Evolutionary conservation across 2,113 vertebrate genomes (phyloP).

Genomic region (Benitochromis conjunctus): DNA sequence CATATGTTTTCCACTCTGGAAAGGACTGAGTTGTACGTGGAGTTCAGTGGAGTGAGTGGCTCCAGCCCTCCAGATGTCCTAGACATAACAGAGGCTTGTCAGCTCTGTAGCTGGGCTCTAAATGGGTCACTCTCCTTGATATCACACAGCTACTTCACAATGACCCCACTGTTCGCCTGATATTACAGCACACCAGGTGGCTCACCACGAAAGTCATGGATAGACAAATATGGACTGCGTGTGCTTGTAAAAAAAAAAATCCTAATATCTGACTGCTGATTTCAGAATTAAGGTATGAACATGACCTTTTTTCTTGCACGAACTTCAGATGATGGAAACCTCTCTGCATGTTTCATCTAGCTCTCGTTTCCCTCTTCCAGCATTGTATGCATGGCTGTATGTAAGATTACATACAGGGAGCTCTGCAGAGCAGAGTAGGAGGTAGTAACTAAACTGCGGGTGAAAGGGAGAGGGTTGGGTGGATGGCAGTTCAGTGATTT

Average conservation of each 20-base stretch:
- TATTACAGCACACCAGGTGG: conserved; percentile 74
- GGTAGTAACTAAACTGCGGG: conserved; percentile 7
- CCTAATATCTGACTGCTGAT: background rate
- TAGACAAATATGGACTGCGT: conserved; percentile 53
- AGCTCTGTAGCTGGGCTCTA: conserved; percentile 58
- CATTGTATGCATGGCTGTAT: background rate
- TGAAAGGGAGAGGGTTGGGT: background rate
- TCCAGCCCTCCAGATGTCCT: conserved; percentile 60
- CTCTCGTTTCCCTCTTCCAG: background rate
- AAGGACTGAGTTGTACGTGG: conserved; percentile 3
- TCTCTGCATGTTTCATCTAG: conserved; percentile 25
- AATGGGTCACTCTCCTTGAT: conserved; percentile 71
- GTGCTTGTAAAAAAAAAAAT: conserved; percentile 22
- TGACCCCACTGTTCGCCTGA: conserved; percentile 71
- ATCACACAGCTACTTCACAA: conserved; percentile 70
- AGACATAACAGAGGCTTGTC: conserved; percentile 69
- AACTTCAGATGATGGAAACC: background rate
- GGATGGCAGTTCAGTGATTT: conserved; percentile 62
- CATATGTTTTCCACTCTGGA: conserved; percentile 21
- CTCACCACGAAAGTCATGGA: conserved; percentile 55
- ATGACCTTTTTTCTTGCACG: background rate
- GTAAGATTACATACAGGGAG: background rate
- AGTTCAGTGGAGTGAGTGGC: conserved; percentile 13
- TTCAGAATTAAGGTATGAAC: background rate
- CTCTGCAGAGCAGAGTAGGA: conserved; percentile 4